Evolutionary conservation across 2,113 vertebrate species (phyloP).

Genomic region (Montifringilla adamsi): DNA sequence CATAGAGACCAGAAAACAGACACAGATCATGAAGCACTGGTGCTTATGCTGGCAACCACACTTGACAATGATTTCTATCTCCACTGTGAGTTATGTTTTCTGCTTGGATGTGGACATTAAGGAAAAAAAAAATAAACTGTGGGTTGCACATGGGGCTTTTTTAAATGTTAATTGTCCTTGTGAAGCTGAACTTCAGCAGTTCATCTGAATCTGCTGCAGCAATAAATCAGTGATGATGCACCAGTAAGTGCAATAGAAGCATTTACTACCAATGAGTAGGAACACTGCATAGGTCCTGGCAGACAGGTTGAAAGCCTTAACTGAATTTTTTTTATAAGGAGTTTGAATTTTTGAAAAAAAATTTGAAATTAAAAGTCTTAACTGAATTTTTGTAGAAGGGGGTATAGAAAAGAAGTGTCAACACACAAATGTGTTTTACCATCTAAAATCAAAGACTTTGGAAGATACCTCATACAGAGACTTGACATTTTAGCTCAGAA

Average conservation of each 20-base stretch:
- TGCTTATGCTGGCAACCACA: neutral
- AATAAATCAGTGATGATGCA: neutral
- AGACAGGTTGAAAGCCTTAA: neutral
- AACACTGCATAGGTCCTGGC: neutral
- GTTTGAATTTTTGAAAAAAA: neutral
- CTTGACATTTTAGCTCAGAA: neutral
- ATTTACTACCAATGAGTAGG: neutral
- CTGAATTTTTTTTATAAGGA: neutral
- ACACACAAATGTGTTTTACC: neutral
- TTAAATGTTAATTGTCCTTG: neutral
- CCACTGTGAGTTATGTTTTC: neutral
- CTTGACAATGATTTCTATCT: neutral
- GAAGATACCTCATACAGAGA: neutral
- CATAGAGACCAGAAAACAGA: conserved; percentile 17
- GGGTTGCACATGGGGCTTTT: neutral
- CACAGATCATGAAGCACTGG: neutral
- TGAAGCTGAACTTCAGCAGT: neutral
- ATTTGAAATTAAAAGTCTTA: neutral
- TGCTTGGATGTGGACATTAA: neutral
- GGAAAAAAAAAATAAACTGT: neutral
- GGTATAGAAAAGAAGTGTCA: neutral
- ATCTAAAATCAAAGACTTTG: neutral
- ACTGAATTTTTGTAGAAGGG: neutral
- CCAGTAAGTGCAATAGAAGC: neutral
- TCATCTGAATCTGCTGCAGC: neutral